A percentile compares a stretch with the other conserved stretches of the same genome.
Conservation (phyloP, 2,113 vertebrate species). For the Tursiops truncatus region DNA sequence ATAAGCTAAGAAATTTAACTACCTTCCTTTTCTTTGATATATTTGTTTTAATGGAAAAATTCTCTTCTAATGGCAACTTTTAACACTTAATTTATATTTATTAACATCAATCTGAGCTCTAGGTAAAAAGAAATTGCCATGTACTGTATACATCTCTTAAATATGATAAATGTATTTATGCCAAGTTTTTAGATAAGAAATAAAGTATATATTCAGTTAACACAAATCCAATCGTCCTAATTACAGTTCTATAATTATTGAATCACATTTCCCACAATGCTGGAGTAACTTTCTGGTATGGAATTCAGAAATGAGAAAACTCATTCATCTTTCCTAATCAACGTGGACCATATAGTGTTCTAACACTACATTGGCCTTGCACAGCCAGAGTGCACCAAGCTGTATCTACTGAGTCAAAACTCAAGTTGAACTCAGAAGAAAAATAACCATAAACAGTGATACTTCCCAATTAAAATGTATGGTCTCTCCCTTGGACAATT, state of each 20-base stretch:
- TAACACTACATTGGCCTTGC: background rate
- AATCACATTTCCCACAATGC: background rate
- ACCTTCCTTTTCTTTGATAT: slow-evolving; percentile 1
- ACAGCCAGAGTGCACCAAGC: background rate
- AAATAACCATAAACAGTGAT: background rate
- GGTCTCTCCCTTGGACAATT: background rate
- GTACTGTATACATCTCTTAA: background rate
- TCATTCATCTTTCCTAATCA: background rate
- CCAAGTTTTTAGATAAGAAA: background rate
- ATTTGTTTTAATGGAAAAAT: slow-evolving; percentile 21
- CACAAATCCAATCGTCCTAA: background rate
- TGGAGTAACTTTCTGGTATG: background rate
- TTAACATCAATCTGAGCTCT: background rate
- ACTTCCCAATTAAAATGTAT: background rate
- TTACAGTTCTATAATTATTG: background rate
- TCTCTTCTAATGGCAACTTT: slow-evolving; percentile 35
- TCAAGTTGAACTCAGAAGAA: background rate
- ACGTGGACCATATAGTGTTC: background rate
- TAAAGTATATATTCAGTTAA: background rate
- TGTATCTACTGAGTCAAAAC: background rate
- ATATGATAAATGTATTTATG: background rate
- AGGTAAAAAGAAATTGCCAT: slow-evolving; percentile 32
- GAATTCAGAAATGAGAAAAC: background rate
- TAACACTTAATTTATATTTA: slow-evolving; percentile 42
- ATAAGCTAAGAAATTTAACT: background rate